Evolutionary conservation across 2,888 invertebrate genomes (phyloP).

Genomic region (Rapana venosa): DNA sequence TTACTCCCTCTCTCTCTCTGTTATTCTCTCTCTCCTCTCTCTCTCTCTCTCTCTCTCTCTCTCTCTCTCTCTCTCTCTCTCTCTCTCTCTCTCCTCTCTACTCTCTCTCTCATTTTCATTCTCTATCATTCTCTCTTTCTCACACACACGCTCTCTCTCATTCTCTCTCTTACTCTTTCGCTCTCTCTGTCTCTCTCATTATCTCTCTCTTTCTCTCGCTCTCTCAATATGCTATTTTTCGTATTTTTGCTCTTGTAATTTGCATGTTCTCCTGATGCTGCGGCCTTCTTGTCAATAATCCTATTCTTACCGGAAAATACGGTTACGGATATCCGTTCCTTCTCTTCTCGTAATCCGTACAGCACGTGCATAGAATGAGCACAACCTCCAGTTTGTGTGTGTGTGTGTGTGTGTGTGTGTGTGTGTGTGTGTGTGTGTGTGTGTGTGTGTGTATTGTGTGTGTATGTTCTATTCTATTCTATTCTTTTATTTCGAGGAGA

Average conservation of each 20-base stretch:
- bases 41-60: too few species aligned
- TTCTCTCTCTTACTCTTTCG: not conserved
- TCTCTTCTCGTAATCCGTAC: too few species aligned
- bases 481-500: too few species aligned
- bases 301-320: too few species aligned
- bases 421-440: not conserved
- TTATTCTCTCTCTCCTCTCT: not conserved
- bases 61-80: too few species aligned
- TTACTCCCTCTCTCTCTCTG: not conserved
- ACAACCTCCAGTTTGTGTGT: not conserved
- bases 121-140: not conserved
- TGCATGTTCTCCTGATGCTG: too few species aligned
- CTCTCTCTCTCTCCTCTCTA: too few species aligned
- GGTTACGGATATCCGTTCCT: too few species aligned
- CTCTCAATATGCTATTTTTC: not conserved
- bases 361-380: too few species aligned
- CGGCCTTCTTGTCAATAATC: too few species aligned
- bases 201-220: not conserved
- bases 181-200: constrained; percentile 13
- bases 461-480: too few species aligned
- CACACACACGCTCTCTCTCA: not conserved
- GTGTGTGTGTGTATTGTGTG: not conserved
- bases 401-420: not conserved
- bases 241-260: too few species aligned
- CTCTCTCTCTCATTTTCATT: not conserved